These are phyloP conservation scores for Macropodus opercularis DNA, from an alignment of 2,797 vertebrate genomes.

Conservation along the genomic window DNA sequence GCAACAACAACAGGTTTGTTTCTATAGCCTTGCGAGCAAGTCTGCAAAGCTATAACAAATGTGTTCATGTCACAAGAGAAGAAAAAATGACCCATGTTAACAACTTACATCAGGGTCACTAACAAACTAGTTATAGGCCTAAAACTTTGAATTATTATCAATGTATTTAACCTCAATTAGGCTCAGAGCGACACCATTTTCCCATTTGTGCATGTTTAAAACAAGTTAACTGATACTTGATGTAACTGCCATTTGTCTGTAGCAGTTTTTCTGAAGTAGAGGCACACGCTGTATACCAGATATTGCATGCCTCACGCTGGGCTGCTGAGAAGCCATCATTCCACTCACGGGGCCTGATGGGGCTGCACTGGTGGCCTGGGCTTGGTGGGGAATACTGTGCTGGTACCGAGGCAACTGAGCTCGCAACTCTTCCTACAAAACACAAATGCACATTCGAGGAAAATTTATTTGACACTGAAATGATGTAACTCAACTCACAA, in stretches of 20 bases:
- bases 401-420: constrained; percentile 92
- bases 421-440: constrained; percentile 89
- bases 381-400: constrained; percentile 85
- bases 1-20: constrained; percentile 34
- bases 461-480: constrained; percentile 3
- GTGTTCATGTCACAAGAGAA: background rate
- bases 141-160: too few species aligned
- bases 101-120: background rate
- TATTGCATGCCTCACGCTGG: constrained; percentile 90
- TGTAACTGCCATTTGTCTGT: too few species aligned
- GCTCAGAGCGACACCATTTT: too few species aligned
- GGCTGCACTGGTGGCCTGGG: constrained; percentile 83
- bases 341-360: constrained; percentile 85
- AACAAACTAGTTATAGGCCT: background rate
- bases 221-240: too few species aligned
- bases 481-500: background rate
- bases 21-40: background rate
- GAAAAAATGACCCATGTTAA: too few species aligned
- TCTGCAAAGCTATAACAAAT: background rate
- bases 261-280: background rate
- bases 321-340: constrained; percentile 89
- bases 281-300: constrained; percentile 79
- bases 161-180: too few species aligned
- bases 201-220: too few species aligned
- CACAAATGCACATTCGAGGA: constrained; percentile 20